Evolutionary conservation across 2,888 invertebrate genomes (phyloP).

Genomic region (Actias luna): DNA sequence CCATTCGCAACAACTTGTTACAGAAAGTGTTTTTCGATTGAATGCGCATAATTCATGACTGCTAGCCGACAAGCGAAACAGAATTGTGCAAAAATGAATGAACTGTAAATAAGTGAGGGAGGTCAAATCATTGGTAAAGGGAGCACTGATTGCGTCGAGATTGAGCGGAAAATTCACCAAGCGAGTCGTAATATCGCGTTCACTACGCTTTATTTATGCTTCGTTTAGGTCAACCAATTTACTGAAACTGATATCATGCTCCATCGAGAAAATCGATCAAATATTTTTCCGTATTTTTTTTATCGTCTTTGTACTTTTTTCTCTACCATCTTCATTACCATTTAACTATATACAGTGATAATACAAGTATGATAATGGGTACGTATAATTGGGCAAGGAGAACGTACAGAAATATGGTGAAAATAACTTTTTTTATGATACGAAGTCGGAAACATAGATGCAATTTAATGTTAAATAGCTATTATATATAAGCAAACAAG

Average conservation of each 20-base stretch:
- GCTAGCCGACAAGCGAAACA: background rate
- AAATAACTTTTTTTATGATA: too few relatives aligned
- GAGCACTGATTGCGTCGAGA: conserved; percentile 36
- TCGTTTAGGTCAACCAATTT: conserved; percentile 21
- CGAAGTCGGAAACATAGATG: too few relatives aligned
- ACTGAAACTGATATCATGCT: background rate
- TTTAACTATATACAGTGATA: too few relatives aligned
- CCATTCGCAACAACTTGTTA: background rate
- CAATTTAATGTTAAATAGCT: too few relatives aligned
- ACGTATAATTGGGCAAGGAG: too few relatives aligned
- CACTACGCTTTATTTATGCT: conserved; percentile 33
- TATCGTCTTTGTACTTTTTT: too few relatives aligned
- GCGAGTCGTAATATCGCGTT: conserved; percentile 27
- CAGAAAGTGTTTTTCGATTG: conserved; percentile 7
- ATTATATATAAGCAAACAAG: too few relatives aligned
- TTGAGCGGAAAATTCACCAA: conserved; percentile 44
- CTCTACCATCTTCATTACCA: too few relatives aligned
- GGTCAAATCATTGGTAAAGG: conserved; percentile 43
- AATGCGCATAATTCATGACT: conserved; percentile 17
- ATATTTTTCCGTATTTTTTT: too few relatives aligned
- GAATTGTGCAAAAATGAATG: conserved; percentile 32
- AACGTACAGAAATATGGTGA: too few relatives aligned
- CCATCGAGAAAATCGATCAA: background rate
- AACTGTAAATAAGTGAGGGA: conserved; percentile 35
- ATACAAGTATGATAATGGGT: too few relatives aligned